Conservation (phyloP, 2,888 invertebrate species). For the Tubulanus polymorphus region DNA sequence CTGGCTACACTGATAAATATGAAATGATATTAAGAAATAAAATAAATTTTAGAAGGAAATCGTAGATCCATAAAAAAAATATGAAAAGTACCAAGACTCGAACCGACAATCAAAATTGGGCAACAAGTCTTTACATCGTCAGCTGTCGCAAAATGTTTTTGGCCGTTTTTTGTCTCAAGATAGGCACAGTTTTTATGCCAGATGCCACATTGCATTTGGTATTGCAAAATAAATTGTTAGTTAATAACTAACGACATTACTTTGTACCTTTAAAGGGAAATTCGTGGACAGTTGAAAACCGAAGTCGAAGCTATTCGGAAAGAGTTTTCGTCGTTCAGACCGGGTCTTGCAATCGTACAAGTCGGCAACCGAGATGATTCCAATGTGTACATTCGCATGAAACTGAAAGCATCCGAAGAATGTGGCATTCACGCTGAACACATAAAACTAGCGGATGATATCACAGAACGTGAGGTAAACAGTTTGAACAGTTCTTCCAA, state of each 20-base stretch:
- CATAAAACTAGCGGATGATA: slow-evolving; percentile 72
- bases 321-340: slow-evolving; percentile 60
- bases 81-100: too few species aligned
- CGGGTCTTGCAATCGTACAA: slow-evolving; percentile 83
- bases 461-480: slow-evolving; percentile 64
- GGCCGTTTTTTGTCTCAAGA: too few species aligned
- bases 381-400: slow-evolving; percentile 96
- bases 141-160: too few species aligned
- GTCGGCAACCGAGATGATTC: slow-evolving; percentile 96
- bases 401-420: slow-evolving; percentile 84
- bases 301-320: slow-evolving; percentile 30
- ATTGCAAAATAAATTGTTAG: neutral
- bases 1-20: too few species aligned
- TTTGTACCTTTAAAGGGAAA: slow-evolving; percentile 37
- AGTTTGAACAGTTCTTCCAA: neutral
- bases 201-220: too few species aligned
- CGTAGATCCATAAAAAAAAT: too few species aligned
- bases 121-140: too few species aligned
- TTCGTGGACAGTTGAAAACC: slow-evolving; percentile 32
- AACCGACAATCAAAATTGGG: too few species aligned
- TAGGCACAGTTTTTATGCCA: too few species aligned
- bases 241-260: neutral
- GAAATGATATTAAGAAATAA: too few species aligned
- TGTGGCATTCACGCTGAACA: slow-evolving; percentile 84
- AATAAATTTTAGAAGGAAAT: too few species aligned